phyloP scores from a whole-genome alignment of 2,113 vertebrate genomes.

The Lates calcarifer region DNA sequence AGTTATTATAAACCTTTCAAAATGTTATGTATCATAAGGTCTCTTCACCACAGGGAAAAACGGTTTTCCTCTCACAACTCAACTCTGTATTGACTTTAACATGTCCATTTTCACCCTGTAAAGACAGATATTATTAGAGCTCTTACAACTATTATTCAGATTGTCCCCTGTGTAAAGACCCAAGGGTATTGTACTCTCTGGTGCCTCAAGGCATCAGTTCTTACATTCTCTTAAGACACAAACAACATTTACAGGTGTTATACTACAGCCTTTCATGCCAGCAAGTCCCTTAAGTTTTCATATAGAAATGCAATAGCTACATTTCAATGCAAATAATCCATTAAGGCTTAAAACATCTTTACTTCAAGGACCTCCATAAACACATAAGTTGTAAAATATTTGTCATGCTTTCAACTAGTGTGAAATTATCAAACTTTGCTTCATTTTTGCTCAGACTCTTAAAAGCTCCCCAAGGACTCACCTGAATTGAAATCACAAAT shows the following conservation, averaged over 20 bases:
- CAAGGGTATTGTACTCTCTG: constrained; percentile 13
- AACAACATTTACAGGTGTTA: not conserved
- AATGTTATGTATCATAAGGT: constrained; percentile 24
- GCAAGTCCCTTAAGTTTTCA: not conserved
- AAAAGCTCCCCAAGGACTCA: not conserved
- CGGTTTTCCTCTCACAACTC: constrained; percentile 11
- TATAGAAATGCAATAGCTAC: not conserved
- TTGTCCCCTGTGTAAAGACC: constrained; percentile 13
- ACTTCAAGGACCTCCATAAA: not conserved
- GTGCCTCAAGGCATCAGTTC: not conserved
- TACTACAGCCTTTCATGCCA: not conserved
- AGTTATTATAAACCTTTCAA: constrained; percentile 38
- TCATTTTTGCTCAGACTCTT: not conserved
- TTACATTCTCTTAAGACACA: not conserved
- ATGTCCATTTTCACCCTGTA: constrained; percentile 30
- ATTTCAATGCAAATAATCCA: not conserved
- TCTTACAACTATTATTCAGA: constrained; percentile 17
- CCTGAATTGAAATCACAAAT: not conserved
- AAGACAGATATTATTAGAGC: constrained; percentile 12
- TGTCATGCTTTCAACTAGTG: not conserved
- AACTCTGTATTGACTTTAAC: not conserved
- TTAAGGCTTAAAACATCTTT: not conserved
- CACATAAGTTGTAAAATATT: not conserved
- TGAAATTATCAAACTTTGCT: not conserved
- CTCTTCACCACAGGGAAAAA: not conserved